A percentile compares a stretch with the other conserved stretches of the same genome.
Evolutionary conservation across 1,140 invertebrate species (phyloP).

Genomic region (Monomorium pharaonis): DNA sequence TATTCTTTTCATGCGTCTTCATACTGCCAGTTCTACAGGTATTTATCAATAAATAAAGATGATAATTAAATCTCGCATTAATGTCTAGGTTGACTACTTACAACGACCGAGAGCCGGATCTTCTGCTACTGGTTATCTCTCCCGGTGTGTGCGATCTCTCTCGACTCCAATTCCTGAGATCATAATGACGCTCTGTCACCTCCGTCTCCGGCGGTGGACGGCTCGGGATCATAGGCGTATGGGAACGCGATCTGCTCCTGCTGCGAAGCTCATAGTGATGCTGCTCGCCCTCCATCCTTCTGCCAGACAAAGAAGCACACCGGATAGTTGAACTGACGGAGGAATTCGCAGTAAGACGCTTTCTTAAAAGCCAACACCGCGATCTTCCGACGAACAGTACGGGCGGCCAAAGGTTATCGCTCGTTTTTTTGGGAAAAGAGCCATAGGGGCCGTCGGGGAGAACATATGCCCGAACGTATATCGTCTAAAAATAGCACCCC

Average conservation of each 20-base stretch:
- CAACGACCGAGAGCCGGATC: constrained; percentile 75
- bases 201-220: constrained; percentile 70
- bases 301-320: constrained; percentile 36
- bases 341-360: background rate
- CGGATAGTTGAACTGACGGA: background rate
- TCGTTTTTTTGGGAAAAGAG: background rate
- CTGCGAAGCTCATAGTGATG: constrained; percentile 81
- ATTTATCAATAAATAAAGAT: background rate
- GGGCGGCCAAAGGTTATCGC: background rate
- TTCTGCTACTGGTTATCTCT: constrained; percentile 76
- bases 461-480: background rate
- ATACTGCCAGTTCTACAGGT: constrained; percentile 64
- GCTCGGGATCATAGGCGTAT: constrained; percentile 78
- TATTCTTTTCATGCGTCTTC: constrained; percentile 74
- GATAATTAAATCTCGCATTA: background rate
- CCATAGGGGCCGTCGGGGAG: background rate
- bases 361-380: background rate
- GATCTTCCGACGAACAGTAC: background rate
- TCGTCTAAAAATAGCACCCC: constrained; percentile 63
- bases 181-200: constrained; percentile 77
- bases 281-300: constrained; percentile 79
- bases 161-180: constrained; percentile 77
- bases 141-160: constrained; percentile 82
- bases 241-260: constrained; percentile 82
- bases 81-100: constrained; percentile 52